Conservation (phyloP, 37 sponge, comb jelly and placozoan species). For the Aplysina aerophoba region DNA sequence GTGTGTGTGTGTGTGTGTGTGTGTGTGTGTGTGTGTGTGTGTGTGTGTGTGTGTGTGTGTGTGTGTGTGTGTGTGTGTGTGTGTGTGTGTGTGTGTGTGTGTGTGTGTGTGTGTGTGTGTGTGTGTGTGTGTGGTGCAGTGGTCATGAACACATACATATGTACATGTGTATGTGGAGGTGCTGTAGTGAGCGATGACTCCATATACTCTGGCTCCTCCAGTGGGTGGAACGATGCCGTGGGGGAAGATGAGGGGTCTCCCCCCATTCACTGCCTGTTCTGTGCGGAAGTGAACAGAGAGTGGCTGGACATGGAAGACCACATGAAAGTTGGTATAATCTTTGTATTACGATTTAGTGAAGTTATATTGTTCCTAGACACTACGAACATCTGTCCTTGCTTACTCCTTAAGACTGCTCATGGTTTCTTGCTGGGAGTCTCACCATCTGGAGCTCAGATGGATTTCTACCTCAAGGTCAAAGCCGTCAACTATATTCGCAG, state of each 20-base stretch:
- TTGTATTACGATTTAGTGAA: neutral
- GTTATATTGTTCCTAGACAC: neutral
- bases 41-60: too few species aligned
- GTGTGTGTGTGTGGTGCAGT: too few species aligned
- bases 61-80: too few species aligned
- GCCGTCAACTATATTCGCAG: slow-evolving; percentile 80
- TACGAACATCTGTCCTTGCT: neutral
- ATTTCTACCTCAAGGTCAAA: slow-evolving; percentile 74
- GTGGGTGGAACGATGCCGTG: slow-evolving; percentile 63
- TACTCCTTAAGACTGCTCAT: slow-evolving; percentile 34
- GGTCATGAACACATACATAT: too few species aligned
- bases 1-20: neutral
- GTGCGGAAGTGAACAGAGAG: neutral
- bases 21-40: neutral
- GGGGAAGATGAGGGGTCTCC: slow-evolving; percentile 14
- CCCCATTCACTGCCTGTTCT: slow-evolving; percentile 66
- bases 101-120: too few species aligned
- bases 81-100: too few species aligned
- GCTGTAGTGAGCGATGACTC: too few species aligned
- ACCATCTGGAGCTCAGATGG: neutral
- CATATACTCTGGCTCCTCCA: slow-evolving; percentile 6
- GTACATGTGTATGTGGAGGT: too few species aligned
- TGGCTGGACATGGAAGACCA: slow-evolving; percentile 33
- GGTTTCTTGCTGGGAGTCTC: slow-evolving; percentile 37
- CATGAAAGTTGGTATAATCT: slow-evolving; percentile 26